Conservation (phyloP, 2,113 vertebrate genomes). For the Tiliqua scincoides region DNA sequence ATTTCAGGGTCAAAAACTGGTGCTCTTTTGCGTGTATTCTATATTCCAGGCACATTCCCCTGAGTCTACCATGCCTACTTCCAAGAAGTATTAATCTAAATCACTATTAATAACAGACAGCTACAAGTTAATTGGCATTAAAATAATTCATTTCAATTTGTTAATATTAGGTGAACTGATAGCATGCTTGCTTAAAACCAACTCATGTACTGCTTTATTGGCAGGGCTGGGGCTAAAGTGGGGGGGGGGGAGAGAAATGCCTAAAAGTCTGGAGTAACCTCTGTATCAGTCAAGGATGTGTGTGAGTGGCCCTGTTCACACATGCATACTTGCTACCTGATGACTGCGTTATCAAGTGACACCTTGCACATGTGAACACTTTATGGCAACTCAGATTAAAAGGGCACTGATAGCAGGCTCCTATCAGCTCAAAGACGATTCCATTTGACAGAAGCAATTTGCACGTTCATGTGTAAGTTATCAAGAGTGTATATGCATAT, state of each 20-base stretch:
- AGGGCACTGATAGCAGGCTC: neutral
- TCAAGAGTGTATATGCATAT: neutral
- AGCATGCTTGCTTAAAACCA: conserved; percentile 46
- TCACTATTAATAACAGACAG: conserved; percentile 74
- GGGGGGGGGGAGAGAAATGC: neutral
- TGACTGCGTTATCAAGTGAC: neutral
- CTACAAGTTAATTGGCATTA: conserved; percentile 76
- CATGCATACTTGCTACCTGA: neutral
- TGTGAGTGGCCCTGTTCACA: neutral
- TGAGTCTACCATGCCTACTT: conserved; percentile 26
- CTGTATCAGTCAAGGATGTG: too few species aligned
- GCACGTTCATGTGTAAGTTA: neutral
- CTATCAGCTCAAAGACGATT: neutral
- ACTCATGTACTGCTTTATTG: neutral
- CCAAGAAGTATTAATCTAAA: conserved; percentile 72
- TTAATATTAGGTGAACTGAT: conserved; percentile 73
- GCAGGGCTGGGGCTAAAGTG: neutral
- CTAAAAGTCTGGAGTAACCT: neutral
- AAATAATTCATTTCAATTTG: conserved; percentile 76
- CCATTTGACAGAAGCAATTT: neutral
- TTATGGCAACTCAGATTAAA: neutral
- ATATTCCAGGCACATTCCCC: conserved; percentile 55
- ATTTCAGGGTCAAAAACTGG: conserved; percentile 9
- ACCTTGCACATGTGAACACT: neutral
- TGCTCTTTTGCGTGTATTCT: neutral